Percentiles rank a stretch among this genome's conserved stretches.
Evolutionary conservation across 2,888 invertebrate species (phyloP).

Genomic region (Drosophila algonquin): DNA sequence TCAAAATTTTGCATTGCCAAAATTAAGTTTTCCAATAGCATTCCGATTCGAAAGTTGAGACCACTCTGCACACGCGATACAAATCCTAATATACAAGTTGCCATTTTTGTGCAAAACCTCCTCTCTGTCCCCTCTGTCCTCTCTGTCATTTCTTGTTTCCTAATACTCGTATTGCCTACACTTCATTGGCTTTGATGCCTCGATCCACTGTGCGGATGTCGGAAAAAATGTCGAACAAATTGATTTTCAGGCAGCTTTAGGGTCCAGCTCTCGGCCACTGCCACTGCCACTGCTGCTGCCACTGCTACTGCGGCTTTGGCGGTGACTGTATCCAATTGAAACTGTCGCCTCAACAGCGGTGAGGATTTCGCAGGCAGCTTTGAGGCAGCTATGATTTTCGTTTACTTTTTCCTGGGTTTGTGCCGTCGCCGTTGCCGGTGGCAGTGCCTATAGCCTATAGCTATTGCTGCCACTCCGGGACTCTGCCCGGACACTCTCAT

Average conservation of each 20-base stretch:
- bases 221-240: slow-evolving; percentile 33
- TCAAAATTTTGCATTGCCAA: slow-evolving; percentile 28
- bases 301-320: slow-evolving; percentile 11
- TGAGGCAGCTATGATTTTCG: slow-evolving; percentile 52
- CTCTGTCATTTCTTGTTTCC: background rate
- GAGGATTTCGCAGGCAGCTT: background rate
- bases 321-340: slow-evolving; percentile 30
- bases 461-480: slow-evolving; percentile 9
- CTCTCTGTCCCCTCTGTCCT: background rate
- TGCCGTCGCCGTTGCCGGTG: background rate
- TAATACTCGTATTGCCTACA: background rate
- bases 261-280: slow-evolving; percentile 18
- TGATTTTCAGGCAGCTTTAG: slow-evolving; percentile 40
- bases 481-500: background rate
- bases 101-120: background rate
- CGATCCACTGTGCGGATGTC: slow-evolving; percentile 29
- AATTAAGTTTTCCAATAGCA: slow-evolving; percentile 31
- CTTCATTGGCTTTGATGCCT: background rate
- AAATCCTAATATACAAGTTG: slow-evolving; percentile 21
- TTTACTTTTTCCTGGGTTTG: slow-evolving; percentile 36
- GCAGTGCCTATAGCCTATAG: slow-evolving; percentile 1
- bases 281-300: background rate
- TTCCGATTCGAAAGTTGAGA: slow-evolving; percentile 13
- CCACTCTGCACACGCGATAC: slow-evolving; percentile 1
- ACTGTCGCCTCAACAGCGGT: slow-evolving; percentile 11